Percentiles rank a stretch among this genome's conserved stretches.
These are phyloP conservation scores for Atractosteus spatula DNA, from an alignment of 2,113 vertebrate genomes.

Conservation along the genomic window DNA sequence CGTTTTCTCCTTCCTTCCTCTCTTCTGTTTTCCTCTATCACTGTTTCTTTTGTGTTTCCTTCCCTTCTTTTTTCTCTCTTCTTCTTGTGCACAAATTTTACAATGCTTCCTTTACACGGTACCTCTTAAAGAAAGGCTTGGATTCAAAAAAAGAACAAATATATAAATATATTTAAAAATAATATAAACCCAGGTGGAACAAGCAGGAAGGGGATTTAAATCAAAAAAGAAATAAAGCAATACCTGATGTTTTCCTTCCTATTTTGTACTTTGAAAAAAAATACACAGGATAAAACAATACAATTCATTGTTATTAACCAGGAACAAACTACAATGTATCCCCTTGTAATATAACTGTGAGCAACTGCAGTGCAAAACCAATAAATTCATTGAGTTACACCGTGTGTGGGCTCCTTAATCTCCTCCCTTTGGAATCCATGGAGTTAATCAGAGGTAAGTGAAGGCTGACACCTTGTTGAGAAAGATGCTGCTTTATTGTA, in stretches of 20 bases:
- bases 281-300: conserved; percentile 53
- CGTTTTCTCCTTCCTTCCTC: conserved; percentile 56
- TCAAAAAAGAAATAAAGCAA: conserved; percentile 84
- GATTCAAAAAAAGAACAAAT: conserved; percentile 57
- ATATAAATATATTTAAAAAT: conserved; percentile 45
- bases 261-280: conserved; percentile 78
- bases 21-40: conserved; percentile 5
- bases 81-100: conserved; percentile 70
- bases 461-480: too few relatives aligned
- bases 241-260: conserved; percentile 85
- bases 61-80: conserved; percentile 52
- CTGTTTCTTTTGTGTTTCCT: conserved; percentile 33
- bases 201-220: conserved; percentile 70
- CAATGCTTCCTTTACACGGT: conserved; percentile 79
- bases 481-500: too few relatives aligned
- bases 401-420: conserved; percentile 41
- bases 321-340: conserved; percentile 83
- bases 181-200: conserved; percentile 59
- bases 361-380: conserved; percentile 88
- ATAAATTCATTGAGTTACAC: conserved; percentile 89
- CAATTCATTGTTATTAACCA: conserved; percentile 68
- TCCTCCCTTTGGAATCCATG: too few relatives aligned
- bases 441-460: too few relatives aligned
- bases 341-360: conserved; percentile 92
- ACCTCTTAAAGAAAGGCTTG: conserved; percentile 71